Evolutionary conservation across 2,888 invertebrate genomes (phyloP).

Genomic region (Lamellibrachia satsuma): DNA sequence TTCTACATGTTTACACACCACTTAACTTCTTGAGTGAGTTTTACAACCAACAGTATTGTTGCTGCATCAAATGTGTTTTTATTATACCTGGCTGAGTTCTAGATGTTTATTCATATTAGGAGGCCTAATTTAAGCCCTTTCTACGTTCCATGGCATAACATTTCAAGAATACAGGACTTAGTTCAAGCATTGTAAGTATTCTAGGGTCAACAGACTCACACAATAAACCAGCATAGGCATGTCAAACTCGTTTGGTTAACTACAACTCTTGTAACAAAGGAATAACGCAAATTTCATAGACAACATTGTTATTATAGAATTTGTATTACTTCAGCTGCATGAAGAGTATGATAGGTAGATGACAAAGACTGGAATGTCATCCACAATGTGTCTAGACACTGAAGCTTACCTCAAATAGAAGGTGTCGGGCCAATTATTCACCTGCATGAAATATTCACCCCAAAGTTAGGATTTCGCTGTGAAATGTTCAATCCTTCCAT

Average conservation of each 20-base stretch:
- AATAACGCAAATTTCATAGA: not conserved
- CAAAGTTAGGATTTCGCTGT: too few species aligned
- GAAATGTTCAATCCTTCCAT: too few species aligned
- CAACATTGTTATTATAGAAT: not conserved
- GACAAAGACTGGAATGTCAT: not conserved
- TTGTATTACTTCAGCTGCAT: not conserved
- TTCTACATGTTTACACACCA: not conserved
- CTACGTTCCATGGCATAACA: not conserved
- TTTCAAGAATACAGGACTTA: not conserved
- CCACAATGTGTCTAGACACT: not conserved
- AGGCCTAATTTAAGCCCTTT: not conserved
- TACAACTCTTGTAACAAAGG: not conserved
- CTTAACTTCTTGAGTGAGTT: not conserved
- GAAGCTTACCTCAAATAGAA: not conserved
- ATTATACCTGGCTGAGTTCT: not conserved
- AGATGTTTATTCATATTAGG: not conserved
- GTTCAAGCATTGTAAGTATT: not conserved
- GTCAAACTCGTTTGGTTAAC: not conserved
- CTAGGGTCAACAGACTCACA: not conserved
- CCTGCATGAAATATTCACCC: too few species aligned
- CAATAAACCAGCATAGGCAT: not conserved
- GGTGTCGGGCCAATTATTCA: not conserved
- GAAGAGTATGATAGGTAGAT: not conserved
- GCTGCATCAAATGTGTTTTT: too few species aligned
- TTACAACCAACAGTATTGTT: too few species aligned